Evolutionary conservation across 1,140 invertebrate species (phyloP).

Genomic region (Euura lappo): DNA sequence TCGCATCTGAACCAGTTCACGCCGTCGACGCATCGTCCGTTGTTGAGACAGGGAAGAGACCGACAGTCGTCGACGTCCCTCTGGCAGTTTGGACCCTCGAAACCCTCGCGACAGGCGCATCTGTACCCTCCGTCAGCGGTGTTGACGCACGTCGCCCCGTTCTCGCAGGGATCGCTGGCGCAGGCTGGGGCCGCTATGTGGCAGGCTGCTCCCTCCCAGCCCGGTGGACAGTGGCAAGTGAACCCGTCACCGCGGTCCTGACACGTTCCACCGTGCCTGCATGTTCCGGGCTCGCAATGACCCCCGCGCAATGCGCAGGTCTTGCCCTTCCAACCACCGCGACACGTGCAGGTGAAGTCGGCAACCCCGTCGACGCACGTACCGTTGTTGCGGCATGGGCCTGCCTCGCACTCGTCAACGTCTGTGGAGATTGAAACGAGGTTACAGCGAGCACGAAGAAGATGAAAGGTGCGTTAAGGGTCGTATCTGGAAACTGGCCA

Average conservation of each 20-base stretch:
- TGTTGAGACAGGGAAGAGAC: conserved; percentile 74
- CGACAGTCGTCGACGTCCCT: conserved; percentile 72
- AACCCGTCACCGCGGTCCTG: conserved; percentile 71
- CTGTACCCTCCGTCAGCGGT: conserved; percentile 71
- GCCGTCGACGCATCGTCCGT: conserved; percentile 80
- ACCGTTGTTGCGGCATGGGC: conserved; percentile 78
- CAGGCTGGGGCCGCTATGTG: conserved; percentile 78
- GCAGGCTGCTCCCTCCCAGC: conserved; percentile 72
- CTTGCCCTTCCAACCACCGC: conserved; percentile 81
- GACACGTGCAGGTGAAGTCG: conserved; percentile 77
- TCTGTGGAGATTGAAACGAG: conserved; percentile 61
- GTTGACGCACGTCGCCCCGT: conserved; percentile 79
- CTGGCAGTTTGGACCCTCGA: conserved; percentile 68
- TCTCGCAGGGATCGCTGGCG: conserved; percentile 72
- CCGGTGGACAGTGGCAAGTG: conserved; percentile 67
- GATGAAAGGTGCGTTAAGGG: not conserved
- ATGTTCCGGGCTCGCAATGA: conserved; percentile 70
- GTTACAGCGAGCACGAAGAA: not conserved
- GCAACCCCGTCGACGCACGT: conserved; percentile 78
- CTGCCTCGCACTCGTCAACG: conserved; percentile 79
- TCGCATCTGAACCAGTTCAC: conserved; percentile 79
- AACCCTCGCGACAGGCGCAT: conserved; percentile 73
- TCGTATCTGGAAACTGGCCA: no score
- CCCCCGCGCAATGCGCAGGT: conserved; percentile 71
- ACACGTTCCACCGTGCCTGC: conserved; percentile 71